Evolutionary conservation across 2,888 invertebrate genomes (phyloP).

Genomic region (Caenorhabditis imperialis): DNA sequence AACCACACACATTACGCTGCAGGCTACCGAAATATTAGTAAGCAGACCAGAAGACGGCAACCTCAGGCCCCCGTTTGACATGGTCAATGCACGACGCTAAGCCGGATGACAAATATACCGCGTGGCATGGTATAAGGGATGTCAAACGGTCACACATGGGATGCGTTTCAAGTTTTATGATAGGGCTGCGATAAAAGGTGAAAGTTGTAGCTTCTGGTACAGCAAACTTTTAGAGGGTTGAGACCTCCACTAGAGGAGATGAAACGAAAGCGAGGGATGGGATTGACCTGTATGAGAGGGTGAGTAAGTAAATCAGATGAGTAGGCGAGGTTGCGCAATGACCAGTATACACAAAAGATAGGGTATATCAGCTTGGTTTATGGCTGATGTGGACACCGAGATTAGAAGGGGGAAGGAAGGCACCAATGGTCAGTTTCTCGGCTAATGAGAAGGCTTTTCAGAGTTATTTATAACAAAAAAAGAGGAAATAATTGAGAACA

Average conservation of each 20-base stretch:
- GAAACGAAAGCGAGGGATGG: too few relatives aligned
- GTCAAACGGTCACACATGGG: conserved; percentile 32
- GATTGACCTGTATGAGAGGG: too few relatives aligned
- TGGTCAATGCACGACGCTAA: conserved; percentile 52
- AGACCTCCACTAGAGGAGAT: too few relatives aligned
- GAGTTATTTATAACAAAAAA: not conserved
- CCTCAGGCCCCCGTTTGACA: conserved; percentile 16
- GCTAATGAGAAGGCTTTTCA: too few relatives aligned
- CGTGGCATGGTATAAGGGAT: conserved; percentile 13
- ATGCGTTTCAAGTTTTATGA: conserved; percentile 17
- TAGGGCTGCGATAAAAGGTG: too few relatives aligned
- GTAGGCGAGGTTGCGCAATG: conserved; percentile 53
- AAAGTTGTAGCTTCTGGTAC: too few relatives aligned
- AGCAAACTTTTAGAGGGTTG: too few relatives aligned
- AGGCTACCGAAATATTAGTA: not conserved
- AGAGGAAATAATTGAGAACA: not conserved
- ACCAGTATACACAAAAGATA: conserved; percentile 32
- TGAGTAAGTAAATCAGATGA: conserved; percentile 52
- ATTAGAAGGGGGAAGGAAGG: conserved; percentile 6
- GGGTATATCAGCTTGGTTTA: conserved; percentile 46
- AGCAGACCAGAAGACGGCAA: not conserved
- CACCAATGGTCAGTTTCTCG: not conserved
- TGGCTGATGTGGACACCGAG: conserved; percentile 21
- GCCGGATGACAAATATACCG: conserved; percentile 28
- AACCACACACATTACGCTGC: too few relatives aligned